These are phyloP conservation scores for Palaemon carinicauda DNA, from an alignment of 1,140 invertebrate species.

Conservation along the genomic window DNA sequence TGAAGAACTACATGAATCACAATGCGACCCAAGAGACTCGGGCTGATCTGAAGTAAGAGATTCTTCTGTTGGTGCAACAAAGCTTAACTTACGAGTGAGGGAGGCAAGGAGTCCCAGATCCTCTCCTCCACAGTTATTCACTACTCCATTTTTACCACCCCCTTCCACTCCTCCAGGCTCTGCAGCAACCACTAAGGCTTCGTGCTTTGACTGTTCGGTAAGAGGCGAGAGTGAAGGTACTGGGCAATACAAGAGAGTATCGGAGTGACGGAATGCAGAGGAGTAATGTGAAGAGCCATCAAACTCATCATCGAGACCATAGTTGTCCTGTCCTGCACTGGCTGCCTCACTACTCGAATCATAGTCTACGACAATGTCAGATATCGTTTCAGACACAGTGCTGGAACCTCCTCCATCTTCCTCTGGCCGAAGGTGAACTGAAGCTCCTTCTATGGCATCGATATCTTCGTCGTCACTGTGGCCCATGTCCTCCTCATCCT, in stretches of 20 bases:
- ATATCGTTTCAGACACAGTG: conserved; percentile 50
- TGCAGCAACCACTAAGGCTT: conserved; percentile 40
- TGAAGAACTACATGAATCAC: conserved; percentile 48
- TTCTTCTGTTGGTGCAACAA: conserved; percentile 51
- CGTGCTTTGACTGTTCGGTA: conserved; percentile 55
- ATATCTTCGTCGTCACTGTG: conserved; percentile 21
- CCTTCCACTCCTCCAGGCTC: conserved; percentile 49
- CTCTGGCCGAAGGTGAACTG: conserved; percentile 28
- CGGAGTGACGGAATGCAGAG: conserved; percentile 9
- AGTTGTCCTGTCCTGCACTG: conserved; percentile 19
- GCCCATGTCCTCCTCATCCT: conserved; percentile 57
- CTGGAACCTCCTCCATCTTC: conserved; percentile 20
- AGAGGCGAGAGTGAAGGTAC: conserved; percentile 53
- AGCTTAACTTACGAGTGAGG: conserved; percentile 52
- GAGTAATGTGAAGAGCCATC: not conserved
- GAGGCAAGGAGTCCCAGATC: conserved; percentile 43
- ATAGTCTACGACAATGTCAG: conserved; percentile 43
- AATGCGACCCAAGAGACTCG: conserved; percentile 59
- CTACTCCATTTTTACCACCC: conserved; percentile 56
- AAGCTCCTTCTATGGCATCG: conserved; percentile 5
- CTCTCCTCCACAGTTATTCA: not conserved
- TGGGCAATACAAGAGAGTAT: conserved; percentile 47
- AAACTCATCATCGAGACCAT: not conserved
- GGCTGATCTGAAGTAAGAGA: conserved; percentile 60
- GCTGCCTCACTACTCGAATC: conserved; percentile 41